These are phyloP conservation scores for Protobothrops flavoviridis DNA, from an alignment of 2,113 vertebrate species.

Conservation along the genomic window DNA sequence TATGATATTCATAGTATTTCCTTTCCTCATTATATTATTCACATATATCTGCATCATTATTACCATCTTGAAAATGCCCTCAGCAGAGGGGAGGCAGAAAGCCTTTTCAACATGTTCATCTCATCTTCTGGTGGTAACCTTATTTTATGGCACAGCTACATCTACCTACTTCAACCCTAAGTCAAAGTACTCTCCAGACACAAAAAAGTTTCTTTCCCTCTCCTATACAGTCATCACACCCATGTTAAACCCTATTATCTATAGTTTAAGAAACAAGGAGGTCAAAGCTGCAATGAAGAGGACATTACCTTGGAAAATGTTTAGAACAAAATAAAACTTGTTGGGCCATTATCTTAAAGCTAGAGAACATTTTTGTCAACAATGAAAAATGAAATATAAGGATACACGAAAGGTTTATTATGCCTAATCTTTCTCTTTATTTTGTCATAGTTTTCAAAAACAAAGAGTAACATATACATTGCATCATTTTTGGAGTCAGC, in stretches of 20 bases:
- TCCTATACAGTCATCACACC: conserved; percentile 63
- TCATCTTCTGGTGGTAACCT: conserved; percentile 61
- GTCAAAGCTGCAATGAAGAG: conserved; percentile 56
- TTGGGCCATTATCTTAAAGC: neutral
- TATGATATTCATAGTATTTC: conserved; percentile 58
- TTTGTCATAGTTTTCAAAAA: neutral
- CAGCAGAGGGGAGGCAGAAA: conserved; percentile 52
- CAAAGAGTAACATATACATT: neutral
- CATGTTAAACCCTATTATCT: conserved; percentile 64
- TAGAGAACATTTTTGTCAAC: neutral
- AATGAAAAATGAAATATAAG: neutral
- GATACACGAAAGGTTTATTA: neutral
- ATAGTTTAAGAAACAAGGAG: conserved; percentile 62
- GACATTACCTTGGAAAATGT: conserved; percentile 8
- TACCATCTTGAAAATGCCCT: conserved; percentile 56
- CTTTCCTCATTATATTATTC: conserved; percentile 58
- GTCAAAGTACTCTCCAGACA: conserved; percentile 54
- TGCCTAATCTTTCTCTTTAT: neutral
- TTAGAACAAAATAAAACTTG: neutral
- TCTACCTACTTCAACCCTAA: conserved; percentile 57
- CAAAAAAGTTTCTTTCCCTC: conserved; percentile 60
- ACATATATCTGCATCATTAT: conserved; percentile 58
- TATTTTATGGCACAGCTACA: conserved; percentile 64
- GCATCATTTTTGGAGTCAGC: neutral
- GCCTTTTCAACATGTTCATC: conserved; percentile 67